Evolutionary conservation across 2,888 invertebrate genomes (phyloP), one percentile per base, ranked within the genome.

Genomic region (Shargacucullia verbasci): DNA sequence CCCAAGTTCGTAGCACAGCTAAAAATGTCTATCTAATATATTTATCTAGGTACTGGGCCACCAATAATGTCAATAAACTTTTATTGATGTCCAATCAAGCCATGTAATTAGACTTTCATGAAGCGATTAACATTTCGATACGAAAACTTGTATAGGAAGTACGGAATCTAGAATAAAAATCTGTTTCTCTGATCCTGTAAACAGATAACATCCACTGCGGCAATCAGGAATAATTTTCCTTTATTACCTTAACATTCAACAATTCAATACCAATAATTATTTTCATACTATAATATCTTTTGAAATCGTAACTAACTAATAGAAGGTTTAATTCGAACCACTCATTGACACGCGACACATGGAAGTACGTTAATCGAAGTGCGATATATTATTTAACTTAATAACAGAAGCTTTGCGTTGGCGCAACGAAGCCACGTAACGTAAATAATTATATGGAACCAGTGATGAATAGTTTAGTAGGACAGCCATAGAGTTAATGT

Each of bases 361-460:
- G 65, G 60, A 82, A 82, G 79, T 86, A 82, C 82, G 84, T 87
- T 86, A 88, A 88, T 86, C 80, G 82, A 60, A 66, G 73, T 63
- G 66, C 58, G 62, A 73, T 87, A 87, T 86, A 89, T 87, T 88
- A 90, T 88, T 90, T 84, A 88, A 86, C 83, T 77, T 77, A 65
- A 78, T 75, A 73, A 76, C 72, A 75, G 78, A 72, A 81, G 76
- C 81, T 78, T 29, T 29, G 57, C 76, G 76, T 71, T 73, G 78
- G 59, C 77, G 69, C 72, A 40, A 12, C 52, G 54, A 52, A 52
- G 66, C 71, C 67, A 70, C 73, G 69, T 86, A 84, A 89, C 86
- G 85, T 87, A 76, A 86, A 89, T 89, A 88, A 90, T 90, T 87
- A 85, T 85, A 81, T 74, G 77, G 82, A 81, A 83, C 74, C 73